Evolutionary conservation across 2,113 vertebrate species (phyloP).

Genomic region (Mesoclemmys tuberculata): DNA sequence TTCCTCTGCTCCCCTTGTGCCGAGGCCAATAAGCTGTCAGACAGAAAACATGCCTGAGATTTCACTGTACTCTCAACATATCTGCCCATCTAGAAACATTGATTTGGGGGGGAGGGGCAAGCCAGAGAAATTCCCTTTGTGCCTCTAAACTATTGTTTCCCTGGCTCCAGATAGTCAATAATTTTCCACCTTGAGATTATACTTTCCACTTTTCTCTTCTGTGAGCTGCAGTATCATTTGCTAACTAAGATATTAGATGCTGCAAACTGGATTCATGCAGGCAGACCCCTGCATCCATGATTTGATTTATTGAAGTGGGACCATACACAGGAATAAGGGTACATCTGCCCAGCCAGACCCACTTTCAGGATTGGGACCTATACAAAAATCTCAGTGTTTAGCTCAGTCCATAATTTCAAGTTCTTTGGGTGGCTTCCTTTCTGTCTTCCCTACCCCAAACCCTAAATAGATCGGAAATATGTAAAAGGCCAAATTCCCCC

Average conservation of each 20-base stretch:
- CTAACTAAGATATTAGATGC: not conserved
- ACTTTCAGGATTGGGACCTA: not conserved
- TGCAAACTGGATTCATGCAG: not conserved
- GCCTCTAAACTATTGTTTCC: not conserved
- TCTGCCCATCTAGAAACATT: fast-evolving
- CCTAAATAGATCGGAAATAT: not conserved
- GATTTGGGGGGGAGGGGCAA: no score
- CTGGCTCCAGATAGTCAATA: not conserved
- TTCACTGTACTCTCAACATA: fast-evolving
- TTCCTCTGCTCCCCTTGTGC: not conserved
- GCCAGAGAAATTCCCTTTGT: not conserved
- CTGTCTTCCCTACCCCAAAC: not conserved
- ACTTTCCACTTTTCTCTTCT: not conserved
- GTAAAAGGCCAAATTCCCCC: not conserved
- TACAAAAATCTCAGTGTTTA: not conserved
- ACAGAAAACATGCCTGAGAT: not conserved
- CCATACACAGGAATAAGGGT: fast-evolving
- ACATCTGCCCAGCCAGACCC: not conserved
- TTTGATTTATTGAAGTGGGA: not conserved
- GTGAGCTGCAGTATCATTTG: fast-evolving
- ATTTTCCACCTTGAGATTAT: fast-evolving
- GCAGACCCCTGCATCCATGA: not conserved
- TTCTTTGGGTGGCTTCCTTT: not conserved
- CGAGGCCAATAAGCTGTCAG: not conserved
- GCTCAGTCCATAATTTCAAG: not conserved